A percentile compares a stretch with the other conserved stretches of the same genome.
Conservation (phyloP, 2,113 vertebrate genomes). For the Laterallus jamaicensis region DNA sequence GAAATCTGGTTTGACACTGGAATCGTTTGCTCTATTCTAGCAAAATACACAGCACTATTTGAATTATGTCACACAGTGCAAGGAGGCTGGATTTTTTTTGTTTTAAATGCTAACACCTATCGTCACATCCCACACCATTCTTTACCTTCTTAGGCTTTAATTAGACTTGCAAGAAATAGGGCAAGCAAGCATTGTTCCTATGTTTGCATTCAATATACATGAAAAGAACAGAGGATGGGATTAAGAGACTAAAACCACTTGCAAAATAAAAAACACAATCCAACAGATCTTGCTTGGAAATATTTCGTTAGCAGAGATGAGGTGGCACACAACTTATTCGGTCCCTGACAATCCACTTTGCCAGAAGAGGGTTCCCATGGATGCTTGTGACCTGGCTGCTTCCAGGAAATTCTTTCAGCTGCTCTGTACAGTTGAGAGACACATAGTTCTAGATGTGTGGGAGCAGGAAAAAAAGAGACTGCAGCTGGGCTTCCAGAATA, state of each 20-base stretch:
- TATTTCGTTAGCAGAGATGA: neutral
- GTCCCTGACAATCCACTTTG: neutral
- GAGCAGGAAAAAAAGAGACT: neutral
- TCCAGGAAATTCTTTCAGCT: neutral
- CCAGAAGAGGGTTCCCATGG: neutral
- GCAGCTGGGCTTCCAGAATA: neutral
- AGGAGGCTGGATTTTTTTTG: neutral
- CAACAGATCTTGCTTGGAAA: neutral
- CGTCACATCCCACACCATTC: neutral
- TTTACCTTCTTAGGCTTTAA: neutral
- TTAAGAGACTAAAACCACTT: neutral
- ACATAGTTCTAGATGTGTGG: fast-evolving
- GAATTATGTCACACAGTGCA: neutral
- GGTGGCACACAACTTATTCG: neutral
- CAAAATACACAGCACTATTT: neutral
- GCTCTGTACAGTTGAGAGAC: neutral
- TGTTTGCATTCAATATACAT: neutral
- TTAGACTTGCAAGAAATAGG: neutral
- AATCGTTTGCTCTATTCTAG: neutral
- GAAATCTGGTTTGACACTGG: neutral
- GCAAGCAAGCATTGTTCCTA: neutral
- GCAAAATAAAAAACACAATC: no score
- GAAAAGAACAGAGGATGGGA: neutral
- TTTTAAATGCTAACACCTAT: neutral
- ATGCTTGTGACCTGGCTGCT: neutral